Base-by-base conservation (phyloP, 2,113 vertebrate genomes). In the Calyptomena viridis region DNA sequence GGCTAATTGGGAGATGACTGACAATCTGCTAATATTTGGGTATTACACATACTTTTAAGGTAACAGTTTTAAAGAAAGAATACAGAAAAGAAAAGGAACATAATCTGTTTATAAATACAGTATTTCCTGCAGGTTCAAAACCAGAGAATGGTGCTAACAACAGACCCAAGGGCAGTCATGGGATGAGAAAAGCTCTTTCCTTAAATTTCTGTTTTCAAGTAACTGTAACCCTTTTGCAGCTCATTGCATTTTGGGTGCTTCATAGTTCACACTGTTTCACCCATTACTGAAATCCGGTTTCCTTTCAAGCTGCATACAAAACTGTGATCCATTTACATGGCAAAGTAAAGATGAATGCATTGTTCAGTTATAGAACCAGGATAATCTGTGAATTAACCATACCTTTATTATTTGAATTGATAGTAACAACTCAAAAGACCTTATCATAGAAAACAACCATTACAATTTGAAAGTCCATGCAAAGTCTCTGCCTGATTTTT, bases 121-220 rank as follows among this genome's bases (percentile, higher is more conserved):
- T 67, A 80, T 95, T 95, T 87, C 76, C 49, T 87, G 11, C 28
- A 44, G 73, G 47, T 93, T 88, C 78, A 89, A 87, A 95, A 78
- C 1, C 14, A 84, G 56, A 67, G 44, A 63, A 67, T 53, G 14
- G n/a, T 83, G 84, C 75, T 86, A 94, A 91, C 27, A 69, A 37
- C 25, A 53, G 46, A 75, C 18, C 44, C 37, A 37, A 78, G 20
- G 39, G 81, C n/a, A 69, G n/a, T 35, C 18, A 63, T n/a, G 50
- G 40, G 40, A 95, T 64, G 56, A 84, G 49, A 79, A 90, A 66
- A 87, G n/a, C 46, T 82, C 56, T 37, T 71, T 63, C 33, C 28
- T 87, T 33, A 71, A 62, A 9, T 80, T 91, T 89, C 44, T 89
- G 6, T 49, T 91, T 90, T 67, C 39, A 44, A 66, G 52, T 69